These are phyloP conservation scores for Serrognathus titanus DNA, from an alignment of 2,888 invertebrate genomes.

Conservation along the genomic window DNA sequence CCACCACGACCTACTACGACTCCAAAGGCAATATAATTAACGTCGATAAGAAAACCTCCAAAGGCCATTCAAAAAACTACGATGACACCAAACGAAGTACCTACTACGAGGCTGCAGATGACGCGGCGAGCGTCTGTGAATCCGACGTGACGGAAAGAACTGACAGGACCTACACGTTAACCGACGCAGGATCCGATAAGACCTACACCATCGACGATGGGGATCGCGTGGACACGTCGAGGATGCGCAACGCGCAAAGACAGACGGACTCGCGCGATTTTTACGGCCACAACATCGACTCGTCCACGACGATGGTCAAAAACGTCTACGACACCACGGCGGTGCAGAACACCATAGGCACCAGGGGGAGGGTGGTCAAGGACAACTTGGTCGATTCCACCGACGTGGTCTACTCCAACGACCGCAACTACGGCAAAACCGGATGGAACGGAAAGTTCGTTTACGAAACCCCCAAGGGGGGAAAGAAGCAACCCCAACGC, in stretches of 20 bases:
- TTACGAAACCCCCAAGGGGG: constrained; percentile 36
- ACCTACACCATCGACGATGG: constrained; percentile 31
- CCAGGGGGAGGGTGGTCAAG: constrained; percentile 50
- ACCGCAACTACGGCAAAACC: constrained; percentile 45
- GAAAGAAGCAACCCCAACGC: constrained; percentile 1
- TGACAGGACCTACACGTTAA: constrained; percentile 23
- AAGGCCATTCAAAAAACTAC: not conserved
- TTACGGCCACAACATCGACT: constrained; percentile 41
- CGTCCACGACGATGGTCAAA: constrained; percentile 35
- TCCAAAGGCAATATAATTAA: constrained; percentile 44
- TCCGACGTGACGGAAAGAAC: not conserved
- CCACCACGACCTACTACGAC: constrained; percentile 46
- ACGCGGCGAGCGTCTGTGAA: constrained; percentile 3
- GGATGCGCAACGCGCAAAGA: constrained; percentile 32
- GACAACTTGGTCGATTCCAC: constrained; percentile 48
- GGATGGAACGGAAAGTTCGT: constrained; percentile 47
- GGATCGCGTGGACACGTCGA: constrained; percentile 34
- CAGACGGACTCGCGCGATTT: constrained; percentile 39
- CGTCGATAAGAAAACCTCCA: constrained; percentile 26
- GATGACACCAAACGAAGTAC: not conserved
- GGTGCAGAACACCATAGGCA: constrained; percentile 45
- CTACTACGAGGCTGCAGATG: not conserved
- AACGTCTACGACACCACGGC: constrained; percentile 44
- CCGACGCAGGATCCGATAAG: not conserved
- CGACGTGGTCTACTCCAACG: constrained; percentile 44